A percentile compares a stretch with the other conserved stretches of the same genome.
phyloP scores from a whole-genome alignment of 2,888 invertebrate genomes.

The Dasypolia templi region DNA sequence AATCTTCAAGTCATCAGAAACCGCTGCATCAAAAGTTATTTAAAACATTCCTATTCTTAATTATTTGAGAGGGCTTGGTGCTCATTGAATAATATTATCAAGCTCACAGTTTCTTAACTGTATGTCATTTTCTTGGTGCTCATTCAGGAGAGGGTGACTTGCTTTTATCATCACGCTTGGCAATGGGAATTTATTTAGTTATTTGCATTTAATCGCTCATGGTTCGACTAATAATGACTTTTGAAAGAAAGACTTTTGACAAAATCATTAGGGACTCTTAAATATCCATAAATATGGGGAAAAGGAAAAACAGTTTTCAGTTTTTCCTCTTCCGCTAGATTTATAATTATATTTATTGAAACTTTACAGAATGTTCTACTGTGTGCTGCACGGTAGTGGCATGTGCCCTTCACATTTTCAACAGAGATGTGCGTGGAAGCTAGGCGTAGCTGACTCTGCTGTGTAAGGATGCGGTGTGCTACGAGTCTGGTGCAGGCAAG shows the following conservation, averaged over 20 bases:
- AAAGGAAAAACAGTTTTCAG: no score
- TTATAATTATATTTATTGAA: neutral
- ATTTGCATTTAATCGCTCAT: neutral
- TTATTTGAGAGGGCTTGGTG: neutral
- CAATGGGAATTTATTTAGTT: neutral
- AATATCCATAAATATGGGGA: neutral
- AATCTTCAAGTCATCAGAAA: slow-evolving; percentile 14
- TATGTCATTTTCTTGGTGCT: neutral
- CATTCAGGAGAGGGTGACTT: neutral
- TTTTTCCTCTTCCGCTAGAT: neutral
- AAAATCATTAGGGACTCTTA: neutral
- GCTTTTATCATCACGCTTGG: neutral
- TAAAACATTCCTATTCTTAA: neutral
- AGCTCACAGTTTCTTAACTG: neutral
- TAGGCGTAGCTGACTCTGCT: neutral
- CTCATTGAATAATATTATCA: neutral
- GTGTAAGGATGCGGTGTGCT: neutral
- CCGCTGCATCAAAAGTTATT: neutral
- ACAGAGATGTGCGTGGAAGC: no score
- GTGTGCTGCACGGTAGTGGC: neutral
- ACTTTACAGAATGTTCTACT: neutral
- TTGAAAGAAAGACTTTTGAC: no score
- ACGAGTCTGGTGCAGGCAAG: no score
- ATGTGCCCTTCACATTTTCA: no score
- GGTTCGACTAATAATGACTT: no score